Evolutionary conservation across 2,888 invertebrate genomes (phyloP).

Genomic region (Phaedon cochleariae): DNA sequence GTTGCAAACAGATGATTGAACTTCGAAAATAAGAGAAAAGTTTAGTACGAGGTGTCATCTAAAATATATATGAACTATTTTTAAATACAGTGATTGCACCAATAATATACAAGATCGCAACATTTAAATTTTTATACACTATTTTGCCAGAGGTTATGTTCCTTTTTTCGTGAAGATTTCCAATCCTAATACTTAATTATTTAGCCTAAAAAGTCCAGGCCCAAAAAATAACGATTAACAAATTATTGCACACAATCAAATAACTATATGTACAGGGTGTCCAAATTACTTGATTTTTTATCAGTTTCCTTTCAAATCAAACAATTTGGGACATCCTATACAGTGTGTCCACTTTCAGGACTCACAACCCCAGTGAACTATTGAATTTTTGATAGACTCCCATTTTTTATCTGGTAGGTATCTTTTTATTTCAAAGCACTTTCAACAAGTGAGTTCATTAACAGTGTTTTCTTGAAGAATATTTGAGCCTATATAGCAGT

Average conservation of each 20-base stretch:
- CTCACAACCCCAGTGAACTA: too few species aligned
- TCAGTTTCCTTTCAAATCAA: too few species aligned
- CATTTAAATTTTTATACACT: constrained; percentile 60
- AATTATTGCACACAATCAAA: constrained; percentile 43
- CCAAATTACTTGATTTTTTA: too few species aligned
- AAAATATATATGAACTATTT: constrained; percentile 47
- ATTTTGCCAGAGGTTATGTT: constrained; percentile 63
- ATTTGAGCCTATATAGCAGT: too few species aligned
- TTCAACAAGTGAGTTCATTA: too few species aligned
- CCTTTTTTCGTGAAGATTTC: constrained; percentile 53
- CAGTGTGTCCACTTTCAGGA: too few species aligned
- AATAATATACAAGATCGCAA: constrained; percentile 58
- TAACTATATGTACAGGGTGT: too few species aligned
- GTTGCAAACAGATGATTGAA: constrained; percentile 38
- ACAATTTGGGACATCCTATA: too few species aligned
- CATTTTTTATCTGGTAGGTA: too few species aligned
- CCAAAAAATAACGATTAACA: constrained; percentile 29
- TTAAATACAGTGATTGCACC: constrained; percentile 61
- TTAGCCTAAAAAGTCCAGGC: constrained; percentile 27
- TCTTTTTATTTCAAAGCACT: too few species aligned
- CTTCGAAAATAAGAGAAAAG: constrained; percentile 36
- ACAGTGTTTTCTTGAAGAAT: too few species aligned
- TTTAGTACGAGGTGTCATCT: constrained; percentile 58
- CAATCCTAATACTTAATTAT: constrained; percentile 34
- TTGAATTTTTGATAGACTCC: too few species aligned